Base-by-base conservation (phyloP, 2,113 vertebrate genomes). In the Anhinga anhinga region DNA sequence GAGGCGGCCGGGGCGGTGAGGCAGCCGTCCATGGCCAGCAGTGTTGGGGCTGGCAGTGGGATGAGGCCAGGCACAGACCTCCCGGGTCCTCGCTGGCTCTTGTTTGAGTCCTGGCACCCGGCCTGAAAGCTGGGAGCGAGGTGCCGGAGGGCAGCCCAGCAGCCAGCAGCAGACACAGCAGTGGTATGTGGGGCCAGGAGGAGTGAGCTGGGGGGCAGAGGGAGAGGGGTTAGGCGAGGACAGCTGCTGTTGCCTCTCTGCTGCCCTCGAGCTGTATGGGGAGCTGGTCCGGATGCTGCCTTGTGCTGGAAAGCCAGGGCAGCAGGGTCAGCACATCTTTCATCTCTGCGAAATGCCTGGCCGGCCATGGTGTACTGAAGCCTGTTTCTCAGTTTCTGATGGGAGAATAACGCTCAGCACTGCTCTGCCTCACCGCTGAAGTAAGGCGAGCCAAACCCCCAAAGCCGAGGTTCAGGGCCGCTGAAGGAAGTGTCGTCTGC, bases 241-340 rank as follows among this genome's bases (percentile, higher is more conserved):
- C 4, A 2, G 6, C 44, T 55, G 45, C 49, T 67, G 23, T 42
- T 8, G 3, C 32, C 58, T 50, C 23, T 73, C 34, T 1, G 2
- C 22, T 5, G 2, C 44, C 21, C 17, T 81, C 34, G 5, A 71
- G 42, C 5, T 18, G 10, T 19, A 19, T 1, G 0, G 44, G 27
- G 47, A 25, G 14, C 9, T 49, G 53, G 13, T 71, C 38, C 1
- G 2, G n/a, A 30, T 0, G 1, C 73, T 90, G 70, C 38, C 52
- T 49, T 25, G 15, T 66, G 56, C 71, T 80, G 79, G 83, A 88
- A 88, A 82, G n/a, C 30, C 25, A 50, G 19, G 4, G 20, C 85
- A 63, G 52, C 52, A 52, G 62, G n/a, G 30, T 7, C 38, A 62
- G 29, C 65, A 36, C n/a, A 42, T 32, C n/a, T 77, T 73, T 73